These are phyloP conservation scores for Sebastes oblongus DNA, from an alignment of 2,797 vertebrate genomes.

Conservation along the genomic window DNA sequence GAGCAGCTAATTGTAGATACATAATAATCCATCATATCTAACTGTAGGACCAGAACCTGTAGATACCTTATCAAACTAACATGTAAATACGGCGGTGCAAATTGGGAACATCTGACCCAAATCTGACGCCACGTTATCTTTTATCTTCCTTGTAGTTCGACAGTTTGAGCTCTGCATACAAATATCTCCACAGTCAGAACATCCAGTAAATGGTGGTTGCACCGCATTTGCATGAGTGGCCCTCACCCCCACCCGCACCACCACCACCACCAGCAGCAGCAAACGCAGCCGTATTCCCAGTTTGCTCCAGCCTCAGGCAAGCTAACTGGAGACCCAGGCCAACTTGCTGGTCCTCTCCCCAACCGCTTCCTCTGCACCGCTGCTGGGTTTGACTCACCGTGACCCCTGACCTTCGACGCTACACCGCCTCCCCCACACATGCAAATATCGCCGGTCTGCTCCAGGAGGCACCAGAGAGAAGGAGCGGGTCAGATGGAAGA, in stretches of 20 bases:
- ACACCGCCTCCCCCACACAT: constrained; percentile 83
- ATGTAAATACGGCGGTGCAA: background rate
- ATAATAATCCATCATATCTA: background rate
- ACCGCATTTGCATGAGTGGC: constrained; percentile 74
- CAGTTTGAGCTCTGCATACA: constrained; percentile 46
- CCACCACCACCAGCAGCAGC: constrained; percentile 44
- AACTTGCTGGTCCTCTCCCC: constrained; percentile 74
- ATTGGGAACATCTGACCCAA: background rate
- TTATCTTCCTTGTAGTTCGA: constrained; percentile 29
- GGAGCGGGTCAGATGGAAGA: constrained; percentile 57
- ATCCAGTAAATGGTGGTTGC: constrained; percentile 64
- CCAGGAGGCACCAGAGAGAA: constrained; percentile 65
- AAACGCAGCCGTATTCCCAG: constrained; percentile 74
- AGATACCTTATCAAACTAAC: background rate
- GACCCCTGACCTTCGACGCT: constrained; percentile 77
- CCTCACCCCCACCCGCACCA: constrained; percentile 60
- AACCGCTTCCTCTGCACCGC: constrained; percentile 72
- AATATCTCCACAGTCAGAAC: constrained; percentile 43
- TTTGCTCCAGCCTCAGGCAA: constrained; percentile 73
- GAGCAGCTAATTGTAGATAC: background rate
- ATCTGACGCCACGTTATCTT: constrained; percentile 10
- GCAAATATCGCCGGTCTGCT: constrained; percentile 77
- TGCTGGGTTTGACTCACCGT: constrained; percentile 81
- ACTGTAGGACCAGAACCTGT: background rate
- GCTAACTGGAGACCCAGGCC: constrained; percentile 79